A percentile compares a stretch with the other conserved stretches of the same genome.
Conservation (phyloP, 2,888 invertebrate species). For the Agonum fuliginosum region DNA sequence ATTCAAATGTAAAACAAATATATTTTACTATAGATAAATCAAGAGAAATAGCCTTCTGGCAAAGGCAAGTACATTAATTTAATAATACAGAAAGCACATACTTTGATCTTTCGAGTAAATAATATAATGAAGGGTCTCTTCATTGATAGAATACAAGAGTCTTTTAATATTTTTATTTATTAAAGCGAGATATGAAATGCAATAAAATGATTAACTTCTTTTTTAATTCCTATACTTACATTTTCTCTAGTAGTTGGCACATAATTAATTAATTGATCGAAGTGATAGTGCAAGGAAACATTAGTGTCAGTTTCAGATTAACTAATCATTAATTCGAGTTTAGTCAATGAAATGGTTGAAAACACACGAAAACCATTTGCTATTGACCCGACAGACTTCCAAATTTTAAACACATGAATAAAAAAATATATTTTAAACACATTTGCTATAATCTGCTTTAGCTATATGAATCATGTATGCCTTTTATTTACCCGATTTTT, state of each 20-base stretch:
- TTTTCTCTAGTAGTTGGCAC: constrained; percentile 4
- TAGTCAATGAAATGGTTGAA: constrained; percentile 20
- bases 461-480: too few relatives aligned
- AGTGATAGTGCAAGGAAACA: constrained; percentile 25
- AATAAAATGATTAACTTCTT: too few relatives aligned
- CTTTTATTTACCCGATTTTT: too few relatives aligned
- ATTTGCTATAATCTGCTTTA: too few relatives aligned
- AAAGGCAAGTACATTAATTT: background rate
- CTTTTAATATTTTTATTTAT: too few relatives aligned
- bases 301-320: constrained; percentile 27
- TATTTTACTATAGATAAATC: background rate
- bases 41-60: background rate
- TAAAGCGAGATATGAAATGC: background rate
- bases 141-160: background rate
- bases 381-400: background rate
- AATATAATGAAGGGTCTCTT: background rate
- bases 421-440: too few relatives aligned
- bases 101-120: background rate
- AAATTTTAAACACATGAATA: too few relatives aligned
- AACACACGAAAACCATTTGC: constrained; percentile 28
- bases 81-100: background rate
- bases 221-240: background rate
- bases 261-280: constrained; percentile 32
- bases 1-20: background rate
- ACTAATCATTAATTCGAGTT: constrained; percentile 30